A percentile compares a stretch with the other conserved stretches of the same genome.
phyloP scores from a whole-genome alignment of 2,797 vertebrate species.

The Helostoma temminkii region DNA sequence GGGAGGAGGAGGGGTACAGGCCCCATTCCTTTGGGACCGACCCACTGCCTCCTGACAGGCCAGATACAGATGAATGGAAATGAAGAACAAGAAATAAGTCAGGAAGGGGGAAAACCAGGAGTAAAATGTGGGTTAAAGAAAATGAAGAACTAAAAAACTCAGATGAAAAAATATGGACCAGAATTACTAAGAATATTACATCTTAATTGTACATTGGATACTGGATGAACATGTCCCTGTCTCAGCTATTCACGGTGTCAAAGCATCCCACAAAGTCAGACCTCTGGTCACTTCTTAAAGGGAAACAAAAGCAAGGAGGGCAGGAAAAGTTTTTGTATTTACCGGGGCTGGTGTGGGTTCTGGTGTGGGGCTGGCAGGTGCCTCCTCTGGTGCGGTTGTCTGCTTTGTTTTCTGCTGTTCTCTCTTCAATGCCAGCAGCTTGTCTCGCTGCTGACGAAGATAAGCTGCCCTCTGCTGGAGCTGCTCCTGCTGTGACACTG shows the following conservation, averaged over 20 bases:
- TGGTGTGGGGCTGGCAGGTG: slow-evolving; percentile 38
- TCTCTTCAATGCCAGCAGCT: slow-evolving; percentile 91
- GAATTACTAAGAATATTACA: neutral
- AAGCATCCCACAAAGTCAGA: slow-evolving; percentile 1
- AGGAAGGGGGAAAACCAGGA: neutral
- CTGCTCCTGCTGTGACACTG: slow-evolving; percentile 88
- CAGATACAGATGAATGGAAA: slow-evolving; percentile 25
- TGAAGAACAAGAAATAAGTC: slow-evolving; percentile 21
- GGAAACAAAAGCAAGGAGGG: neutral
- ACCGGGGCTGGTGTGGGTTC: slow-evolving; percentile 63
- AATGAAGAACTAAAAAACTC: slow-evolving; percentile 15
- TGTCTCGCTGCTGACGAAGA: slow-evolving; percentile 93
- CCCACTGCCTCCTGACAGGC: slow-evolving; percentile 67
- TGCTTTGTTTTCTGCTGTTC: slow-evolving; percentile 84
- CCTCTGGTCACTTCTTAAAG: neutral
- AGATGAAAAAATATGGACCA: neutral
- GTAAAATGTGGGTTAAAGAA: slow-evolving; percentile 14
- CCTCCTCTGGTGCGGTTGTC: slow-evolving; percentile 45
- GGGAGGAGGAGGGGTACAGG: slow-evolving; percentile 51
- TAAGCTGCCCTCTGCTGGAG: slow-evolving; percentile 93
- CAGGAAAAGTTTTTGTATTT: slow-evolving; percentile 6
- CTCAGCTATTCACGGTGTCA: neutral
- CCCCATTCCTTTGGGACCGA: slow-evolving; percentile 75
- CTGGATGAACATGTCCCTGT: neutral
- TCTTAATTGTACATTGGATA: too few relatives aligned